Percentiles rank a stretch among this genome's conserved stretches.
Evolutionary conservation across 2,113 vertebrate species (phyloP).

Genomic region (Onychostruthus taczanowskii): DNA sequence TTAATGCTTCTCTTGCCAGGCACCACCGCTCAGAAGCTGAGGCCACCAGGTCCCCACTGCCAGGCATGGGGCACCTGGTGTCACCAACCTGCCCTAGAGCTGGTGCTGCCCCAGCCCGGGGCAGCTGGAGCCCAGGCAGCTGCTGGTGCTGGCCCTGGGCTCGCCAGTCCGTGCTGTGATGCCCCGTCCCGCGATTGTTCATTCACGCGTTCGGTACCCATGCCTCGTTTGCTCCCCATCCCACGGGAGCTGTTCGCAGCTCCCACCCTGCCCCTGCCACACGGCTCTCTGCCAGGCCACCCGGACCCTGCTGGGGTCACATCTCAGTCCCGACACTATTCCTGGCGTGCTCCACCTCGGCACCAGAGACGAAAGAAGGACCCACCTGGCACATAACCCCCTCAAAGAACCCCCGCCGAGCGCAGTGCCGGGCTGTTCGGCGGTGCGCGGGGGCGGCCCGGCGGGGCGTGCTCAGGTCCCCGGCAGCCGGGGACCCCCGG

Average conservation of each 20-base stretch:
- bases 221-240: not conserved
- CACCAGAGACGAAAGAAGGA: not conserved
- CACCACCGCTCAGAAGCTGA: fast-evolving
- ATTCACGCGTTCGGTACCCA: not conserved
- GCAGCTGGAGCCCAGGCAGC: not conserved
- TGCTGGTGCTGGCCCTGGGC: slow-evolving; percentile 32
- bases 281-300: not conserved
- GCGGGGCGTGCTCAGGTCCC: not conserved
- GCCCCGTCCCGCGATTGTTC: not conserved
- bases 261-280: not conserved
- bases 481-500: not conserved
- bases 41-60: fast-evolving
- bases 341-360: not conserved
- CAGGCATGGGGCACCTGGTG: not conserved
- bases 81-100: slow-evolving; percentile 42
- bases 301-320: not conserved
- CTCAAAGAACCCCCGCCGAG: fast-evolving
- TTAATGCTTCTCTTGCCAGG: not conserved
- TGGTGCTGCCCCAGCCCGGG: not conserved
- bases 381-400: not conserved
- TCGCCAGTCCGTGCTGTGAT: slow-evolving; percentile 14
- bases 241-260: not conserved
- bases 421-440: not conserved
- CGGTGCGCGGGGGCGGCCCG: too few species aligned
- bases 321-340: not conserved